Conservation (phyloP, 2,797 vertebrate genomes). For the Sebastes matsubarae region DNA sequence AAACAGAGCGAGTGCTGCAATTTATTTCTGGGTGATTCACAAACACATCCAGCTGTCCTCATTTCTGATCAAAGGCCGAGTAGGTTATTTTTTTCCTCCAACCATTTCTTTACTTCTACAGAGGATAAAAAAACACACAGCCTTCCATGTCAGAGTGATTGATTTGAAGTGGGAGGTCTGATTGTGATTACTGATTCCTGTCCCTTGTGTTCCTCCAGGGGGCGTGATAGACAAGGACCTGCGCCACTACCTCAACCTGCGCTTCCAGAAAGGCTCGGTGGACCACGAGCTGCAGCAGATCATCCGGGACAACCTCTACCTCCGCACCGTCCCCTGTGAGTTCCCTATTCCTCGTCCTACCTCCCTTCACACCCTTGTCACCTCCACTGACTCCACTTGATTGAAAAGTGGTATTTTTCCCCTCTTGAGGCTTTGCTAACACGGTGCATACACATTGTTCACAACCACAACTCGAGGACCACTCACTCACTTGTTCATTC, state of each 20-base stretch:
- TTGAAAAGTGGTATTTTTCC: neutral
- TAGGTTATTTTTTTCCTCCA: neutral
- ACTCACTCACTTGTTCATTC: neutral
- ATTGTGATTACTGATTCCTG: constrained; percentile 21
- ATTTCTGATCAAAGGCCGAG: constrained; percentile 8
- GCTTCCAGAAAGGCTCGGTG: constrained; percentile 98
- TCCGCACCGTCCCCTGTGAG: constrained; percentile 98
- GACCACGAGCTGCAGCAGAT: constrained; percentile 99
- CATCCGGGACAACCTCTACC: constrained; percentile 99
- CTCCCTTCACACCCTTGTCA: neutral
- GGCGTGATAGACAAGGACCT: constrained; percentile 98
- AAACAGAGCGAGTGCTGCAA: neutral
- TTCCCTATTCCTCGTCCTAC: constrained; percentile 45
- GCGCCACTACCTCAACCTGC: constrained; percentile 97
- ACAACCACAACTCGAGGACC: neutral
- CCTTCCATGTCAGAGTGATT: constrained; percentile 13
- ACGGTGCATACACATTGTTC: neutral
- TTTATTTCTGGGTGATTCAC: neutral
- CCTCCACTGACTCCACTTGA: neutral
- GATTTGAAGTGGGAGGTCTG: neutral
- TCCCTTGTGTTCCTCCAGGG: constrained; percentile 83
- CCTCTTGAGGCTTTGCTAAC: neutral
- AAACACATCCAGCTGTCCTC: constrained; percentile 1
- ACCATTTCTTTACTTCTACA: neutral
- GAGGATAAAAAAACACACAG: neutral